Evolutionary conservation across 2,797 vertebrate genomes (phyloP).

Genomic region (Agapornis canus): DNA sequence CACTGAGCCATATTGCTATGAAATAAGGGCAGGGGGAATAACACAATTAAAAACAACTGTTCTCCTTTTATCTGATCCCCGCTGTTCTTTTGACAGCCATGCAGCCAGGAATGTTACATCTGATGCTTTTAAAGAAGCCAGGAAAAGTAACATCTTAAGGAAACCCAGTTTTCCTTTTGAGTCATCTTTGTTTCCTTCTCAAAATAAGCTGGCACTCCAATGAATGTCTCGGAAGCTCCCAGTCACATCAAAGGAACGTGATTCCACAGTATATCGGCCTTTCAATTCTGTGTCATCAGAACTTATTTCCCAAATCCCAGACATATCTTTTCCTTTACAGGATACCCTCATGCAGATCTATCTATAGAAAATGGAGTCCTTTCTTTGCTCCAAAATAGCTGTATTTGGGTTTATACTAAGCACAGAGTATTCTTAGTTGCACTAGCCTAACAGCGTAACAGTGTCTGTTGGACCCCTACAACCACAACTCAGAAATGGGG

Average conservation of each 20-base stretch:
- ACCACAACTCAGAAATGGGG: neutral
- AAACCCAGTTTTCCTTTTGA: neutral
- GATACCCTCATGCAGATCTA: neutral
- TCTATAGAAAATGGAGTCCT: neutral
- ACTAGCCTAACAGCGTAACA: neutral
- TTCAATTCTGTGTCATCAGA: neutral
- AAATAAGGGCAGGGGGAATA: neutral
- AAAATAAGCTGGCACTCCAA: neutral
- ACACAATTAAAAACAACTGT: conserved; percentile 31
- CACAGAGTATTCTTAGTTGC: neutral
- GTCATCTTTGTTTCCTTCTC: neutral
- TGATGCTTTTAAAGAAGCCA: neutral
- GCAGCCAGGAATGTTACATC: neutral
- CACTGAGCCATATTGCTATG: neutral
- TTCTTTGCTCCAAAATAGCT: neutral
- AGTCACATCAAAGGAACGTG: neutral
- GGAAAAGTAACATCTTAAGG: neutral
- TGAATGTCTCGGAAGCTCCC: neutral
- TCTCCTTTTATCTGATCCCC: conserved; percentile 13
- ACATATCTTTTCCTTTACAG: neutral
- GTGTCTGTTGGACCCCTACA: neutral
- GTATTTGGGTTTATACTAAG: neutral
- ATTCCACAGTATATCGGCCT: neutral
- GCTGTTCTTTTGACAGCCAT: conserved; percentile 18
- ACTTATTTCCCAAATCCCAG: neutral